Base-by-base conservation (phyloP, 2,888 invertebrate genomes). In the Xanthostigma xanthostigma region DNA sequence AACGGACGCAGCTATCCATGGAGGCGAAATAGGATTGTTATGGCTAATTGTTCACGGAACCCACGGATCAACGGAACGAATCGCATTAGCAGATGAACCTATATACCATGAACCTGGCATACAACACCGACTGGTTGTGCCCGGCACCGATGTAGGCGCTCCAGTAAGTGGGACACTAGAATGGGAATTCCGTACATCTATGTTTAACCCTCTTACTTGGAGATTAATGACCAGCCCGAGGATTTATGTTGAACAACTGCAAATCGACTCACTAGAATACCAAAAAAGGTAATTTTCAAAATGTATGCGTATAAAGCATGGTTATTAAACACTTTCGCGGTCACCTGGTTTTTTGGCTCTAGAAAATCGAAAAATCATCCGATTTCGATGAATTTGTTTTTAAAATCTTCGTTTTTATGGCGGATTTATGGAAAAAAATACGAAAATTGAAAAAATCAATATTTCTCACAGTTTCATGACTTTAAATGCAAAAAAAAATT, bases 131-230 rank as follows among this genome's bases (percentile, higher is more conserved):
- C 72, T 77, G 36, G 75, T 89, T 54, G 69, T 87, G 13, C 74
- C 84, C 0, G 79, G 82, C 0, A 73, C 75, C 46, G 75, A 79
- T 53, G 73, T 87, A 0, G 79, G 79, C 0, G 74, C 78, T 35
- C 76, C 86, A 9, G 8, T 48, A 37, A 43, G 37, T 27, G 48
- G 12, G 3, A 36, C 42, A 53, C 76, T 88, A 2, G 77, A 81
- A 57, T 90, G 87, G 87, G 79, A 81, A 57, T 88, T 85, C 58
- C 79, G 81, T 57, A 81, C 82, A 3, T 86, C 81, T 53, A 64
- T 85, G 17, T 75, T 88, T 56, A 90, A 89, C 65, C 86, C 89
- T 0, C 74, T 89, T 53, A 88, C 89, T 0, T 90, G 90, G 89
- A 72, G 90, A 49, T 65, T 88, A 37, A 65, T 88, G 9, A 75